Conservation (phyloP, 2,888 invertebrate species). For the Drosophila paranaensis region DNA sequence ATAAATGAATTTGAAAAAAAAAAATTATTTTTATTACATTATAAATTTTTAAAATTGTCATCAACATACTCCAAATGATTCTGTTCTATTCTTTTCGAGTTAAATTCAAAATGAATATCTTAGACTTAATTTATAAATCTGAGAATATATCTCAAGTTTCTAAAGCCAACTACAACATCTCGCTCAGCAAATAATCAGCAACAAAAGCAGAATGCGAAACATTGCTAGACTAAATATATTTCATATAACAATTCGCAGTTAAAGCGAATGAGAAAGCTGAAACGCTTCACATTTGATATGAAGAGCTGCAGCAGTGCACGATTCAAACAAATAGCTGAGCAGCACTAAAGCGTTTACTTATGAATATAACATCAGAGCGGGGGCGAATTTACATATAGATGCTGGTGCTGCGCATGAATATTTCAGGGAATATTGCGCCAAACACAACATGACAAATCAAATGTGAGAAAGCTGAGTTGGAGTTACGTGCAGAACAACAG, state of each 20-base stretch:
- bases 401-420: not conserved
- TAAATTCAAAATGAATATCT: not conserved
- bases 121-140: not conserved
- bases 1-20: too few relatives aligned
- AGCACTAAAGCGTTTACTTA: constrained; percentile 2
- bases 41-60: too few relatives aligned
- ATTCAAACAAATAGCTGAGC: constrained; percentile 7
- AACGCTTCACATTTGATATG: not conserved
- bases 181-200: not conserved
- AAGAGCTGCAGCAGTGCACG: not conserved
- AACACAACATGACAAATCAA: constrained; percentile 6
- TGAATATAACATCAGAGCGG: not conserved
- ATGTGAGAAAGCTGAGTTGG: not conserved
- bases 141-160: not conserved
- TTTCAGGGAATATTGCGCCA: constrained; percentile 7
- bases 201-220: not conserved
- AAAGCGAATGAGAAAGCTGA: not conserved
- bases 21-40: too few relatives aligned
- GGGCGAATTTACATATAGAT: not conserved
- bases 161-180: too few relatives aligned
- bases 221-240: not conserved
- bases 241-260: not conserved
- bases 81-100: too few relatives aligned
- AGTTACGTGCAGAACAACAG: constrained; percentile 3
- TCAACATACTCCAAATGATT: too few relatives aligned